A percentile compares a stretch with the other conserved stretches of the same genome.
Conservation (phyloP, 1,140 invertebrate genomes). For the Microplitis demolitor region DNA sequence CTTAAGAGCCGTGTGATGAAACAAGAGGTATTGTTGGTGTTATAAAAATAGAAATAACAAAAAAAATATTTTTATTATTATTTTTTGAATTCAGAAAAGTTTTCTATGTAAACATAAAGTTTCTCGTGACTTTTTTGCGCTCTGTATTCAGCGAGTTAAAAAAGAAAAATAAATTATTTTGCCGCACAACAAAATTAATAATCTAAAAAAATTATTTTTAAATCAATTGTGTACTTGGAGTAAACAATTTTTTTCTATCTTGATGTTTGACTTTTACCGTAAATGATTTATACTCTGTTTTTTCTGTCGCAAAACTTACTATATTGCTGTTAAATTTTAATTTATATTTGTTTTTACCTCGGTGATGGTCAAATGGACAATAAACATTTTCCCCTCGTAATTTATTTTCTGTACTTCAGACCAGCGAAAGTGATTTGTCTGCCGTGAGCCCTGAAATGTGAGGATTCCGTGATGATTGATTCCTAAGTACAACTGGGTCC, state of each 20-base stretch:
- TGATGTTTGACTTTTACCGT: neutral
- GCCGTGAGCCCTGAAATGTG: slow-evolving; percentile 90
- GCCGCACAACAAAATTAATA: no score
- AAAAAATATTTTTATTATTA: no score
- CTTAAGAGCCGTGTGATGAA: neutral
- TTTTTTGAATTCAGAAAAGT: no score
- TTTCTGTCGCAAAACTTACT: no score
- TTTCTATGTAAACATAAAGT: no score
- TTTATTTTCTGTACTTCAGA: slow-evolving; percentile 93
- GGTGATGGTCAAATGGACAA: slow-evolving; percentile 82
- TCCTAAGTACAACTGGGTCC: slow-evolving; percentile 89
- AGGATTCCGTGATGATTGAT: slow-evolving; percentile 94
- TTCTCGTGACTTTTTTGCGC: no score
- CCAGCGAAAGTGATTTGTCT: slow-evolving; percentile 95
- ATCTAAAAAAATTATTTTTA: neutral
- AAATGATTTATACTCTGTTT: no score
- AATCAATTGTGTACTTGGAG: neutral
- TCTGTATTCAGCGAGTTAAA: no score
- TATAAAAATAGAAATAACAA: no score
- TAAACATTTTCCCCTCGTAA: slow-evolving; percentile 98
- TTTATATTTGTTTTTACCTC: slow-evolving; percentile 63
- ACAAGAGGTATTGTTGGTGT: neutral
- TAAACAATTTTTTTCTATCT: neutral
- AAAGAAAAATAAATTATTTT: no score
- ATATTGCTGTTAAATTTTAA: neutral